Percentiles rank a stretch among this genome's conserved stretches.
phyloP scores from a whole-genome alignment of 2,797 vertebrate species.

The Gymnodraco acuticeps region DNA sequence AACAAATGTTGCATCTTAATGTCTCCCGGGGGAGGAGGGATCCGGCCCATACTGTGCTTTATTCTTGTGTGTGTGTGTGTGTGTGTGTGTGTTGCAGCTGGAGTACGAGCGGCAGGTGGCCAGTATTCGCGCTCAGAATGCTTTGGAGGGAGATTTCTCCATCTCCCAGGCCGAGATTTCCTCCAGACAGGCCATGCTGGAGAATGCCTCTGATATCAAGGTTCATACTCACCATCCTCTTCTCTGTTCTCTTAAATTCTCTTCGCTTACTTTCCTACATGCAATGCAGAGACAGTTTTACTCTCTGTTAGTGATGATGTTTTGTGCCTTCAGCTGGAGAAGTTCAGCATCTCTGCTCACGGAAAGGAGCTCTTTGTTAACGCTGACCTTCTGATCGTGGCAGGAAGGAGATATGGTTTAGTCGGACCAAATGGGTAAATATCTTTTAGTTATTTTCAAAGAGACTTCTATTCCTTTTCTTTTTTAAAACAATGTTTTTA shows the following conservation, averaged over 20 bases:
- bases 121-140: slow-evolving; percentile 87
- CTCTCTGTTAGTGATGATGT: neutral
- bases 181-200: slow-evolving; percentile 94
- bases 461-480: no score
- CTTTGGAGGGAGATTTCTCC: slow-evolving; percentile 91
- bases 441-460: neutral
- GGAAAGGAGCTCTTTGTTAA: slow-evolving; percentile 96
- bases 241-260: neutral
- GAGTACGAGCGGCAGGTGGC: slow-evolving; percentile 92
- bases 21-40: no score
- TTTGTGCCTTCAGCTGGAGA: slow-evolving; percentile 87
- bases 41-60: no score
- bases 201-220: slow-evolving; percentile 96
- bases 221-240: slow-evolving; percentile 61
- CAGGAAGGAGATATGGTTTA: slow-evolving; percentile 93
- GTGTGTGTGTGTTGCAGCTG: slow-evolving; percentile 76
- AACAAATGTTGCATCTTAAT: no score
- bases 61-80: neutral
- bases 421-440: slow-evolving; percentile 95
- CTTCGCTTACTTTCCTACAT: neutral
- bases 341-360: slow-evolving; percentile 96
- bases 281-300: neutral
- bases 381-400: slow-evolving; percentile 93
- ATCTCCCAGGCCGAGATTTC: slow-evolving; percentile 94
- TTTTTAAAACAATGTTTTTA: no score